Conservation (phyloP, 1,140 invertebrate species). For the Drosophila miranda region DNA sequence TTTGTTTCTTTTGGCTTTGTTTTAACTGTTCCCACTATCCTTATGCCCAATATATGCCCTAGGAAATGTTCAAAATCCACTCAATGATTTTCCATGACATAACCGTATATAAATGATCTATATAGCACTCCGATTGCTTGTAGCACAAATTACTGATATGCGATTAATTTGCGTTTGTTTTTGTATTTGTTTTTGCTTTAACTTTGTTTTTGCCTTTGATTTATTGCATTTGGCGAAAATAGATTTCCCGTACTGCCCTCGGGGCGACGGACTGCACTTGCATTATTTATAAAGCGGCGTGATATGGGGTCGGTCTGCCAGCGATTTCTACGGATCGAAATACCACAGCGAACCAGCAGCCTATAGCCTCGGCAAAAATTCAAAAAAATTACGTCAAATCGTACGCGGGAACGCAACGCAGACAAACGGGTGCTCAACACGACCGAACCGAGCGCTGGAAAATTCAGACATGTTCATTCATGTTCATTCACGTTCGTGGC, state of each 20-base stretch:
- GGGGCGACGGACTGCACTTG: constrained; percentile 46
- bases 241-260: constrained; percentile 34
- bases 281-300: constrained; percentile 28
- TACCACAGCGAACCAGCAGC: neutral
- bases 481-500: too few relatives aligned
- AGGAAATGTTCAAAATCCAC: constrained; percentile 8
- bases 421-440: too few relatives aligned
- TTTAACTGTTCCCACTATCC: constrained; percentile 28
- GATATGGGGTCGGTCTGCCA: too few relatives aligned
- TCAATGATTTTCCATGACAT: constrained; percentile 60
- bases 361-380: too few relatives aligned
- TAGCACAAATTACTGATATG: constrained; percentile 30
- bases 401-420: too few relatives aligned
- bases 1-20: constrained; percentile 26
- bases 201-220: constrained; percentile 8
- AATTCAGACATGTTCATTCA: too few relatives aligned
- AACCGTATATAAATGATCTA: constrained; percentile 26
- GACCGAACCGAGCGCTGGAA: too few relatives aligned
- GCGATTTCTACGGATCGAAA: too few relatives aligned
- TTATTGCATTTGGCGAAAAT: constrained; percentile 28
- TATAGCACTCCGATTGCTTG: constrained; percentile 44
- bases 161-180: constrained; percentile 26
- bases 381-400: too few relatives aligned
- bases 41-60: neutral
- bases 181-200: constrained; percentile 19